phyloP scores from a whole-genome alignment of 37 sponge, comb jelly and placozoan species.

The Mnemiopsis leidyi region DNA sequence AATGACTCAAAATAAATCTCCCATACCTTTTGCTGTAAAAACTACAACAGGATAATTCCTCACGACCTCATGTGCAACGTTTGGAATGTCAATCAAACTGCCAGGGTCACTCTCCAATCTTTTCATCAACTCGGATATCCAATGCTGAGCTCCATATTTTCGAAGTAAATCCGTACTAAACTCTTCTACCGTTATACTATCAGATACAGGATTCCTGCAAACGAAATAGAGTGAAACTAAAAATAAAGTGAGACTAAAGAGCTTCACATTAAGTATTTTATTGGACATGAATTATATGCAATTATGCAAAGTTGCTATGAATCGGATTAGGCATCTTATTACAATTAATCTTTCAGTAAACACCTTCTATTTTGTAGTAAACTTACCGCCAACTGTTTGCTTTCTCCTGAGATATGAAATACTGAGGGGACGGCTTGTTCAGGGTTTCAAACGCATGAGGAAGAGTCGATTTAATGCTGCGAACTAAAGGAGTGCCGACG shows the following conservation, averaged over 20 bases:
- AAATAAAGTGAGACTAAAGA: too few species aligned
- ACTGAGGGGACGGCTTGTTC: neutral
- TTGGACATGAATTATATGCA: too few species aligned
- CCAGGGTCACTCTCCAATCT: slow-evolving; percentile 27
- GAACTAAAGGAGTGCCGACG: neutral
- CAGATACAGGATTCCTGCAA: neutral
- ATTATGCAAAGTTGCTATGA: too few species aligned
- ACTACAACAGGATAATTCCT: slow-evolving; percentile 16
- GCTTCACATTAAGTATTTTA: too few species aligned
- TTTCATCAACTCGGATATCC: neutral
- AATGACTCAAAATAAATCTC: too few species aligned
- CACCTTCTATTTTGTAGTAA: too few species aligned
- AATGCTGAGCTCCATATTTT: neutral
- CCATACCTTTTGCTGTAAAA: neutral
- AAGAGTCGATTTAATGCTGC: neutral
- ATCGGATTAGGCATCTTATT: too few species aligned
- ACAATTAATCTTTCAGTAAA: too few species aligned
- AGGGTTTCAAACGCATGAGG: neutral
- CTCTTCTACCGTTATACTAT: neutral
- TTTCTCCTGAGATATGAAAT: neutral
- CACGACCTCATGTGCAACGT: neutral
- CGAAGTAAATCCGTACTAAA: slow-evolving; percentile 1
- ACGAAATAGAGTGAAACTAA: too few species aligned
- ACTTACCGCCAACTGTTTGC: neutral
- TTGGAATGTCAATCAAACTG: slow-evolving; percentile 2